Conservation (phyloP, 2,888 invertebrate species). For the Ceriagrion tenellum region DNA sequence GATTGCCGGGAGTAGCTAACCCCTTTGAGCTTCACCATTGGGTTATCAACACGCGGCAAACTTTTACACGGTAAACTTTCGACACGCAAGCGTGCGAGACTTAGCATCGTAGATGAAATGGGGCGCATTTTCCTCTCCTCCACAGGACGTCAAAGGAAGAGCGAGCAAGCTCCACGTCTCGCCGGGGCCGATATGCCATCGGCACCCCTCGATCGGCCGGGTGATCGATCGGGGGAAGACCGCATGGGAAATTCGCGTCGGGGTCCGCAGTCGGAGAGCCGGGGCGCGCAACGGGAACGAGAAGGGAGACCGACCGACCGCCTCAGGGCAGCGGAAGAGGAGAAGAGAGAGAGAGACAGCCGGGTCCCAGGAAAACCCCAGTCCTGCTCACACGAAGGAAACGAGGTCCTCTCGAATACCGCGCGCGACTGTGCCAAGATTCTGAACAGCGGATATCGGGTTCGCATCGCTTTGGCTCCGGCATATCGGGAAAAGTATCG, state of each 20-base stretch:
- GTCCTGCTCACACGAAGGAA: not conserved
- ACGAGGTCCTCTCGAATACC: not conserved
- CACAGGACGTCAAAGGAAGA: too few species aligned
- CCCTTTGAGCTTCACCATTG: too few species aligned
- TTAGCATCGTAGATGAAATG: too few species aligned
- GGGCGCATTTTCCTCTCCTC: too few species aligned
- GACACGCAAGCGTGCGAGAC: too few species aligned
- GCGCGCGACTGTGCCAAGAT: too few species aligned
- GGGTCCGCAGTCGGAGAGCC: not conserved
- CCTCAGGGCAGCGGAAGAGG: not conserved
- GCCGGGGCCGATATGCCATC: not conserved
- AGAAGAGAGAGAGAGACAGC: not conserved
- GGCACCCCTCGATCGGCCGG: not conserved
- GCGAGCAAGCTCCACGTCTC: not conserved
- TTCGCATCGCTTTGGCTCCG: too few species aligned
- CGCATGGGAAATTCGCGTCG: constrained; percentile 8
- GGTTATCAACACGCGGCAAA: too few species aligned
- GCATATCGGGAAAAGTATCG: too few species aligned
- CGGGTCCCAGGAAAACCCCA: not conserved
- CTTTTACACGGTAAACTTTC: too few species aligned
- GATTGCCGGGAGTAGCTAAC: too few species aligned
- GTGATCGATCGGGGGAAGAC: constrained; percentile 13
- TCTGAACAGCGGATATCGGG: too few species aligned
- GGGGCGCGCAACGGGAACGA: not conserved
- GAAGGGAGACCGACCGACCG: not conserved